A percentile compares a stretch with the other conserved stretches of the same genome.
These are phyloP conservation scores for Manis javanica DNA, from an alignment of 2,797 vertebrate species.

Conservation along the genomic window DNA sequence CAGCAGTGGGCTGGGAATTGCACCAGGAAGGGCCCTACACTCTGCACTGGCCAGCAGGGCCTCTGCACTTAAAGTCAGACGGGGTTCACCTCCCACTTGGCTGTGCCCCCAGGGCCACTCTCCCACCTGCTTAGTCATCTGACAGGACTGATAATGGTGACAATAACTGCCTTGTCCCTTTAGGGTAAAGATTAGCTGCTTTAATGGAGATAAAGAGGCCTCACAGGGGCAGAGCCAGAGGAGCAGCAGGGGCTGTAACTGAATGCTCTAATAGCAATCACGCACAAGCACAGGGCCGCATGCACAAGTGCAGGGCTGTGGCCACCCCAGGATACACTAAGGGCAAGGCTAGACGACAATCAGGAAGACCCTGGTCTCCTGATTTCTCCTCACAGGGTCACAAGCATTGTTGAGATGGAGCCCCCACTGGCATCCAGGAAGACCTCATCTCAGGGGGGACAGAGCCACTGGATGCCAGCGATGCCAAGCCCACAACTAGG, in stretches of 20 bases:
- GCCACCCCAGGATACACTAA: too few relatives aligned
- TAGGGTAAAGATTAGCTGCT: not conserved
- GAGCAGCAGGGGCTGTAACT: not conserved
- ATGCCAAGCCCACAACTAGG: not conserved
- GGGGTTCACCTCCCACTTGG: not conserved
- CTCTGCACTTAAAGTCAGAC: not conserved
- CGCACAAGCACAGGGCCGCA: too few relatives aligned
- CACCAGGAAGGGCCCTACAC: too few relatives aligned
- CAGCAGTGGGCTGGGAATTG: not conserved
- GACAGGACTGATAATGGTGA: not conserved
- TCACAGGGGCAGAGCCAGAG: too few relatives aligned
- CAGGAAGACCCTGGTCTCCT: too few relatives aligned
- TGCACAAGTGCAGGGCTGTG: too few relatives aligned
- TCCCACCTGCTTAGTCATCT: not conserved
- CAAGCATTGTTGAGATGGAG: too few relatives aligned
- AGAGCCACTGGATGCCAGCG: not conserved
- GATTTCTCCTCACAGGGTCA: too few relatives aligned
- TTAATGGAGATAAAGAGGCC: not conserved
- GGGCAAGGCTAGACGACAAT: too few relatives aligned
- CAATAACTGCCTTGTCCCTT: not conserved
- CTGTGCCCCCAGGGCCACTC: not conserved
- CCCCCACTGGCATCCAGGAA: too few relatives aligned
- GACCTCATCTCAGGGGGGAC: not conserved
- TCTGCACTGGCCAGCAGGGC: too few relatives aligned
- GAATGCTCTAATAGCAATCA: too few relatives aligned